Percentiles rank a stretch among this genome's conserved stretches.
phyloP scores from a whole-genome alignment of 2,113 vertebrate species.

The Stigmatopora argus region DNA sequence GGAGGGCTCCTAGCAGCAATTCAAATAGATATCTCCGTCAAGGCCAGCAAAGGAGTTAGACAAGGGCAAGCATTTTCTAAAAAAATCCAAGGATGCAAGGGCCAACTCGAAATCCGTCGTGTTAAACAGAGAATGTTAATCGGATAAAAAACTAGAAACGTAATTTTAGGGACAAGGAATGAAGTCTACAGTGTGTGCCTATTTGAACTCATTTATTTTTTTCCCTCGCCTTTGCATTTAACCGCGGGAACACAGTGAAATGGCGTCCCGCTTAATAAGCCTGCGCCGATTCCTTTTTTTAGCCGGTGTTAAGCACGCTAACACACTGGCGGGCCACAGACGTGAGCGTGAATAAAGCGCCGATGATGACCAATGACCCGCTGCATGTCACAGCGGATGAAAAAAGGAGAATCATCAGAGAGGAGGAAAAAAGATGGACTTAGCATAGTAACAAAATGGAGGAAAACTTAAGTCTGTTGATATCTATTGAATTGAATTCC shows the following conservation, averaged over 20 bases:
- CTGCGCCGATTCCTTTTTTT: neutral
- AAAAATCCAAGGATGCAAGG: no score
- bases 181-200: slow-evolving; percentile 1
- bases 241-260: neutral
- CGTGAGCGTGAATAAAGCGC: neutral
- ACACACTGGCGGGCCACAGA: neutral
- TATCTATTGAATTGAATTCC: no score
- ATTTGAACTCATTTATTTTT: neutral
- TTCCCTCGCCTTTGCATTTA: neutral
- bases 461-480: no score
- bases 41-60: no score
- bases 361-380: neutral
- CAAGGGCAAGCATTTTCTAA: no score
- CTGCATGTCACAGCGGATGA: slow-evolving; percentile 3
- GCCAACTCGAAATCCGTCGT: no score
- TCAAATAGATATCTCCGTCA: no score
- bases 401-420: slow-evolving; percentile 4
- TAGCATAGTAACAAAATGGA: slow-evolving; percentile 12
- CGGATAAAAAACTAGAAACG: neutral
- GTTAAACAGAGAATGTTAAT: no score
- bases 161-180: slow-evolving; percentile 1
- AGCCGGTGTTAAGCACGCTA: neutral
- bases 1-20: no score
- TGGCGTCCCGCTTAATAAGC: neutral
- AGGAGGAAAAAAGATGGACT: neutral